Evolutionary conservation across 2,113 vertebrate genomes (phyloP).

Genomic region (Pseudonaja textilis): DNA sequence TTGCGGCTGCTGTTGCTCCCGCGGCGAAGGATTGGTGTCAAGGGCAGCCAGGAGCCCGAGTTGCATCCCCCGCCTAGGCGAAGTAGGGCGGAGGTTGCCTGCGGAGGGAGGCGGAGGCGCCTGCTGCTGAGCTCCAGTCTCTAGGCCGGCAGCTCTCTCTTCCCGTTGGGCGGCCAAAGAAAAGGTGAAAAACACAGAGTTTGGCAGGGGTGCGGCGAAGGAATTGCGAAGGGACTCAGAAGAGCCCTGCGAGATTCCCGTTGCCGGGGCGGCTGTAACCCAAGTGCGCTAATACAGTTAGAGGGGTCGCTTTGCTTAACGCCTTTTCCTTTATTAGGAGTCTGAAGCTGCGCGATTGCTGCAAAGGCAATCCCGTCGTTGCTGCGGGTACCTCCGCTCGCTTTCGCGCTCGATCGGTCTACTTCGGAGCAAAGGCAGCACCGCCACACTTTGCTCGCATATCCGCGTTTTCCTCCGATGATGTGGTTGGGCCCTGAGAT

Average conservation of each 20-base stretch:
- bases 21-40: slow-evolving; percentile 34
- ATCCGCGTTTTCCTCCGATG: neutral
- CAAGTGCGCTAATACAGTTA: neutral
- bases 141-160: slow-evolving; percentile 15
- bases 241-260: neutral
- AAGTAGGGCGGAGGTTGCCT: slow-evolving; percentile 20
- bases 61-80: neutral
- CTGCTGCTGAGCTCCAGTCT: slow-evolving; percentile 42
- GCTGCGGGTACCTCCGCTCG: neutral
- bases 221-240: neutral
- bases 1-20: neutral
- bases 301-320: neutral
- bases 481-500: neutral
- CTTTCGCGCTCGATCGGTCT: neutral
- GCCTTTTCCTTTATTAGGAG: neutral
- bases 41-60: slow-evolving; percentile 23
- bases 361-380: neutral
- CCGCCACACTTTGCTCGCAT: neutral
- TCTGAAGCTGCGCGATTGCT: neutral
- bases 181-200: no score
- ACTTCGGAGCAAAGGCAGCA: neutral
- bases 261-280: neutral
- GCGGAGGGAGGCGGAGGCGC: slow-evolving; percentile 14
- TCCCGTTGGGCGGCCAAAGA: slow-evolving; percentile 15
- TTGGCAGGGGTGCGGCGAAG: neutral